Base-by-base conservation (phyloP, 2,113 vertebrate species). In the Hucho hucho region DNA sequence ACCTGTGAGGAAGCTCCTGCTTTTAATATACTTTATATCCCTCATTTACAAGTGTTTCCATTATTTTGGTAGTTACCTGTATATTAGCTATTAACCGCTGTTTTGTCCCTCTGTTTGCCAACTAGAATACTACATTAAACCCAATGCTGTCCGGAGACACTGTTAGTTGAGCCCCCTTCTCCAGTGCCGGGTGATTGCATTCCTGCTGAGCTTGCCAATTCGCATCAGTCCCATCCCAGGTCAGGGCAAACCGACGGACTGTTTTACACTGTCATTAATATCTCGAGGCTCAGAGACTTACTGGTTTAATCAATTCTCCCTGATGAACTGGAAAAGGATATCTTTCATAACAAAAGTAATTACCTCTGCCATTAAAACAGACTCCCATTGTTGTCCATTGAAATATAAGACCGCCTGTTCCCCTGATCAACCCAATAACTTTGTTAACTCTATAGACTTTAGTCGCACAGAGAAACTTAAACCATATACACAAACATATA, bases 351-450 rank as follows among this genome's bases (percentile, higher is more conserved):
- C 64, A 81, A 71, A 78, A 26, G 68, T 73, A 80, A 81, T 81
- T 75, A 78, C 43, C 74, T 72, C 53, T 67, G 18, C 24, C 37
- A 22, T 61, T 58, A 61, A 69, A 58, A 87, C 81, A 83, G 72
- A 20, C 77, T 74, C 56, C 72, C 75, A 75, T 81, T 87, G 86
- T 87, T 81, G 25, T 29, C 43, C 63, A 69, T 28, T 76, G 79
- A 76, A 83, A 87, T 59, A 3, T 46, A 64, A 70, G 20, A 68
- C 64, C 25, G 5, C 58, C 58, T 24, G 6, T 61, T 22, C 49
- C 58, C 18, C n/a, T 61, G 20, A 61, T n/a, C n/a, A 75, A 64
- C 64, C 70, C 16, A 53, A 53, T 18, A 53, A 53, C 16, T 53
- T 53, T 53, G 49, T 53, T 53, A 53, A 53, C 12, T 53, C 16